phyloP scores from a whole-genome alignment of 2,888 invertebrate genomes.

The Trichopria drosophilae region DNA sequence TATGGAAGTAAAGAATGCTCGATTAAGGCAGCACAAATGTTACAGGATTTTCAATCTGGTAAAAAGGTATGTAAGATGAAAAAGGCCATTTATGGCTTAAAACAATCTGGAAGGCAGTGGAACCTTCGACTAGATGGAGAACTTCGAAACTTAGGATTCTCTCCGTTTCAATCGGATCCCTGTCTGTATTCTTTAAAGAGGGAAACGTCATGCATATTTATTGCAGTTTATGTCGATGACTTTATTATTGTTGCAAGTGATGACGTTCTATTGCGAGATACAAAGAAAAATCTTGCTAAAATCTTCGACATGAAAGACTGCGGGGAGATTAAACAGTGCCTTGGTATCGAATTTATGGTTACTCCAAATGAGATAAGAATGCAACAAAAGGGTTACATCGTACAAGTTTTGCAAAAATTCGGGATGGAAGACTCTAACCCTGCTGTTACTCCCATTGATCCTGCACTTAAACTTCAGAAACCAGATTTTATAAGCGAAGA shows the following conservation, averaged over 20 bases:
- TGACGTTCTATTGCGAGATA: too few relatives aligned
- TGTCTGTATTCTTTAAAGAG: too few relatives aligned
- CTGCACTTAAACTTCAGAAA: neutral
- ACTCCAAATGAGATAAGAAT: neutral
- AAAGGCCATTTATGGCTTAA: conserved; percentile 25
- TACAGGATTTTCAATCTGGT: conserved; percentile 2
- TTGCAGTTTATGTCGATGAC: conserved; percentile 12
- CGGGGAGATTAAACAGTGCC: neutral
- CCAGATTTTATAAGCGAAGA: neutral
- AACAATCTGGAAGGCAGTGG: conserved; percentile 6
- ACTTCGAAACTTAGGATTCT: conserved; percentile 1
- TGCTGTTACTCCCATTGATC: neutral
- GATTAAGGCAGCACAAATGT: too few relatives aligned
- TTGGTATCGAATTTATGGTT: neutral
- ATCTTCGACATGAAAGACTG: neutral
- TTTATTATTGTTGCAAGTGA: neutral
- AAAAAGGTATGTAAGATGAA: conserved; percentile 25
- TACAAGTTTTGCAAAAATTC: neutral
- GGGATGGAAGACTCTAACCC: neutral
- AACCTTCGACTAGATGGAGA: neutral
- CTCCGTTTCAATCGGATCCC: conserved; percentile 4
- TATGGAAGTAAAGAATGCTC: neutral
- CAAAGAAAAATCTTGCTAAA: too few relatives aligned
- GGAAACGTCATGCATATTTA: neutral
- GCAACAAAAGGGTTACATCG: neutral